These are phyloP conservation scores for Aphis gossypii DNA, from an alignment of 1,140 invertebrate genomes.

Conservation along the genomic window DNA sequence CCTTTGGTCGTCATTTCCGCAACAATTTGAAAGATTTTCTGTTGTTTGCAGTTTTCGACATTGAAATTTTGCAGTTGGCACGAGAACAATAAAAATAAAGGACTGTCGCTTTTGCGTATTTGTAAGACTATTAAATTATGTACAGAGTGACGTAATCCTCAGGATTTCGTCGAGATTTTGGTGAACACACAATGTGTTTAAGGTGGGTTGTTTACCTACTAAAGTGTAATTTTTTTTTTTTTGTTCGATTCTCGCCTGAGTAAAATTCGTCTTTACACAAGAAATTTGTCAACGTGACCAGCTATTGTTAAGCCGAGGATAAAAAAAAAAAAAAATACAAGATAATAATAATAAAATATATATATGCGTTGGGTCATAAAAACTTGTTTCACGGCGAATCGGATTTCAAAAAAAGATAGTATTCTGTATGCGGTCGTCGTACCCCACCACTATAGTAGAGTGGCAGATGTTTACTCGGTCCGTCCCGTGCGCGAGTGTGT, in stretches of 20 bases:
- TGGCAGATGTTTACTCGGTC: constrained; percentile 52
- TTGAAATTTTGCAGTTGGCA: not conserved
- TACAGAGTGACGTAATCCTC: not conserved
- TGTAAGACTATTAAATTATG: not conserved
- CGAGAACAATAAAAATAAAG: not conserved
- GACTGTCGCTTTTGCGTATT: not conserved
- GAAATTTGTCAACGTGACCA: constrained; percentile 1
- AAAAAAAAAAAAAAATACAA: not conserved
- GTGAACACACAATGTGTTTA: not conserved
- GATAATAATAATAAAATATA: not conserved
- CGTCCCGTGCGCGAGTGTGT: not conserved
- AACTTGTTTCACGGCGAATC: constrained; percentile 47
- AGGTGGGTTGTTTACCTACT: not conserved
- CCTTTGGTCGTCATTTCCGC: not conserved
- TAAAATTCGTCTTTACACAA: not conserved
- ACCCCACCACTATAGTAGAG: not conserved
- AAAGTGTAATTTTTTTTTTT: not conserved
- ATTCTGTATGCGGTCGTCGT: not conserved
- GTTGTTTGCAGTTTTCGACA: not conserved
- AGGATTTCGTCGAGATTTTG: not conserved
- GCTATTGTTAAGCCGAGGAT: not conserved
- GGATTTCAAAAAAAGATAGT: constrained; percentile 23
- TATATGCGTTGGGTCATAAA: not conserved
- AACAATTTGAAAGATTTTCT: not conserved
- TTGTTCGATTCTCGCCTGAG: not conserved